Conservation (phyloP, 2,797 vertebrate genomes). For the Notolabrus celidotus region DNA sequence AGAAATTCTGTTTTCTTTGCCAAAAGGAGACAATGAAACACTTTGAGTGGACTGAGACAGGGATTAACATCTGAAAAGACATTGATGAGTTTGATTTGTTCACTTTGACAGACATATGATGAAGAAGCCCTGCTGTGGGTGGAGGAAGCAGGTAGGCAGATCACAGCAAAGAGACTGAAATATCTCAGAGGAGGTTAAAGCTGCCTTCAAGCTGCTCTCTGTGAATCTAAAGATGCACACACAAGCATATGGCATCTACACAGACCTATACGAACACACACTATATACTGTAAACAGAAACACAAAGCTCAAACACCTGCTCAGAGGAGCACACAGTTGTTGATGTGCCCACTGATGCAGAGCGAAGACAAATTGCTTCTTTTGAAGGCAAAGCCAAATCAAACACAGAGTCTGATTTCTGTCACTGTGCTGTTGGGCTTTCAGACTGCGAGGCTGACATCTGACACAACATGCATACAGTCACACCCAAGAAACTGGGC, state of each 20-base stretch:
- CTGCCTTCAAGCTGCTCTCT: constrained; percentile 49
- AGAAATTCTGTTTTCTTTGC: no score
- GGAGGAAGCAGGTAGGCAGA: no score
- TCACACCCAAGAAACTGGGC: not conserved
- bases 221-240: not conserved
- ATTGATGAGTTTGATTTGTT: no score
- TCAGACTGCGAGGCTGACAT: constrained; percentile 68
- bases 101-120: no score
- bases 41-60: no score
- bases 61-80: no score
- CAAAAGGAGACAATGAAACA: no score
- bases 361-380: constrained; percentile 78
- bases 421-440: constrained; percentile 73
- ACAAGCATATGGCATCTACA: no score
- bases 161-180: no score
- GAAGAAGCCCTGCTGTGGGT: no score
- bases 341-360: constrained; percentile 72
- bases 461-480: constrained; percentile 70
- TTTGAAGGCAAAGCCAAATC: constrained; percentile 73
- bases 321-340: constrained; percentile 51
- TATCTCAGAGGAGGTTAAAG: constrained; percentile 61
- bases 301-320: constrained; percentile 3
- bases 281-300: constrained; percentile 48
- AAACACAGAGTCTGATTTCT: constrained; percentile 75
- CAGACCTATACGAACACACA: not conserved